These are phyloP conservation scores for Tauraco erythrolophus DNA, from an alignment of 2,113 vertebrate genomes.

Conservation along the genomic window DNA sequence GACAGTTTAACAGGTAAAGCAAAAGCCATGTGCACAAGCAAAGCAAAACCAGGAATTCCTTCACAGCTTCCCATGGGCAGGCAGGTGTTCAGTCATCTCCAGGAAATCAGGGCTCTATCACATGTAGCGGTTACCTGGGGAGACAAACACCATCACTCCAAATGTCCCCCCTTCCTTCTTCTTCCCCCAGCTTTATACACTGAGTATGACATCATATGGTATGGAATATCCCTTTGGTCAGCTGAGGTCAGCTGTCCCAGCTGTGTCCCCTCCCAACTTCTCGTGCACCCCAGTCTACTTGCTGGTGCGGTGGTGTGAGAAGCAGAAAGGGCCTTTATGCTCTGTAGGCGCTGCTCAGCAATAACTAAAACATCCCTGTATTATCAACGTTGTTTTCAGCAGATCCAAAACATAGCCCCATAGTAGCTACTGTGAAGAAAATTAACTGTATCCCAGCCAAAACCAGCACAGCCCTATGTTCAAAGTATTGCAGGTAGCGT, in stretches of 20 bases:
- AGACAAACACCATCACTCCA: accelerated
- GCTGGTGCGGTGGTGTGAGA: not conserved
- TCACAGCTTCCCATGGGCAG: not conserved
- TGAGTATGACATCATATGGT: not conserved
- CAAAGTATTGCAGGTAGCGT: not conserved
- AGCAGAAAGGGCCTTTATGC: not conserved
- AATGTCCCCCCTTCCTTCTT: not conserved
- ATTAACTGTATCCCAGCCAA: not conserved
- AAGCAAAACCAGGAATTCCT: not conserved
- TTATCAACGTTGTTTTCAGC: not conserved
- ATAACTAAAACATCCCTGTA: accelerated
- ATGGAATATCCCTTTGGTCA: not conserved
- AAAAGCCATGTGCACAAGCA: accelerated
- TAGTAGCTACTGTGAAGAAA: not conserved
- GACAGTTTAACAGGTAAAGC: not conserved
- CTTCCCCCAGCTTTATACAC: not conserved
- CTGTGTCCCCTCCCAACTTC: not conserved
- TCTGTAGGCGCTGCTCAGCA: not conserved
- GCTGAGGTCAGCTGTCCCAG: not conserved
- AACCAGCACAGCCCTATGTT: not conserved
- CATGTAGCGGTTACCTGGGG: accelerated
- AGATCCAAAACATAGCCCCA: not conserved
- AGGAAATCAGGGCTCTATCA: not conserved
- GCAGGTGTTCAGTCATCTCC: not conserved
- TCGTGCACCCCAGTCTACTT: not conserved